Evolutionary conservation across 2,888 invertebrate genomes (phyloP).

Genomic region (Epinotia brunnichana): DNA sequence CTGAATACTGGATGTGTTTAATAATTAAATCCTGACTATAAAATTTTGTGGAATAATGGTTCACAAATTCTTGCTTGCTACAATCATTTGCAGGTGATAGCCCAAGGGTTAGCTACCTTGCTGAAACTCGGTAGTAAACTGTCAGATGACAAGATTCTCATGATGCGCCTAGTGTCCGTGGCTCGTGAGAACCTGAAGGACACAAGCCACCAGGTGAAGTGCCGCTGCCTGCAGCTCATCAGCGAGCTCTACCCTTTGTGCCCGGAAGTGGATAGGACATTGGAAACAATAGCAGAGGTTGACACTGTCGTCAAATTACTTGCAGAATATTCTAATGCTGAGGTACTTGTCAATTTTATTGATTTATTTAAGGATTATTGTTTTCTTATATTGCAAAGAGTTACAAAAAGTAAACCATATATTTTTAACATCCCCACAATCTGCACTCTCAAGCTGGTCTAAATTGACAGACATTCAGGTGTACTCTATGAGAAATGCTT

Average conservation of each 20-base stretch:
- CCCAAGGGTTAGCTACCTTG: conserved; percentile 89
- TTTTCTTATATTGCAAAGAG: too few relatives aligned
- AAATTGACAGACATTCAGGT: too few relatives aligned
- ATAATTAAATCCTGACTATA: too few relatives aligned
- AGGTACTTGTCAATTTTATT: conserved; percentile 65
- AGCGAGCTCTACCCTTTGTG: conserved; percentile 87
- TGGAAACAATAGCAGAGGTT: conserved; percentile 81
- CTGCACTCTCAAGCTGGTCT: too few relatives aligned
- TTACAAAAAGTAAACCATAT: neutral
- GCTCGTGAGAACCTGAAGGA: conserved; percentile 88
- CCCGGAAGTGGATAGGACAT: conserved; percentile 73
- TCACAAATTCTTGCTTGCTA: neutral
- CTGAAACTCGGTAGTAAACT: conserved; percentile 87
- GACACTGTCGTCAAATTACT: conserved; percentile 88
- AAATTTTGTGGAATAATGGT: neutral
- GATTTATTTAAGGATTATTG: neutral
- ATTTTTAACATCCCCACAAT: neutral
- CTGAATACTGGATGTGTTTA: too few relatives aligned
- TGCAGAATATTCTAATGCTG: conserved; percentile 92
- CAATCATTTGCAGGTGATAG: conserved; percentile 79
- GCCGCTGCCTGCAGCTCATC: conserved; percentile 90
- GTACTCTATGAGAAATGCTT: too few relatives aligned
- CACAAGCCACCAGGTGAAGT: conserved; percentile 91
- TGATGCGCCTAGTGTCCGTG: conserved; percentile 85
- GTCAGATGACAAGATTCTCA: conserved; percentile 83